Base-by-base conservation (phyloP, 2,113 vertebrate genomes). In the Cercopithecus mona region DNA sequence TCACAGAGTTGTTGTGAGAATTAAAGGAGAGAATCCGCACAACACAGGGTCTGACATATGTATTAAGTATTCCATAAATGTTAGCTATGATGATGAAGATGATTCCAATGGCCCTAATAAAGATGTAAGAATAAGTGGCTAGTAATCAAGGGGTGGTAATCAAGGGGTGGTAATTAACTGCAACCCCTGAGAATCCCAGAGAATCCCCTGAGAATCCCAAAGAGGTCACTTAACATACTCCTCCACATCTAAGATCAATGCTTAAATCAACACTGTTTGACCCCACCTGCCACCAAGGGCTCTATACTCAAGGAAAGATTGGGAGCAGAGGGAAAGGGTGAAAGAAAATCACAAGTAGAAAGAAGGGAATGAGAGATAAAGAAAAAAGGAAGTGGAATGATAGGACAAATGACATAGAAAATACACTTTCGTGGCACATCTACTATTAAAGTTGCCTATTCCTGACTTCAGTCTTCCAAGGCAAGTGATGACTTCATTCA, bases 31-130 rank as follows among this genome's bases (percentile, higher is more conserved):
- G 40, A 90, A 87, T 87, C 27, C 45, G 70, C 48, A 82, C 50
- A 64, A 57, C 55, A 40, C 3, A 64, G 35, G 27, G 25, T 66
- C 68, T 88, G 68, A 64, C 84, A 80, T 35, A 80, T 18, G 35
- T 84, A n/a, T 32, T 88, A 75, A 88, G 20, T 76, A 40, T 82
- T 86, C 38, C 43, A 45, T 90, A 90, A 88, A 40, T 76, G 30
- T 95, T 89, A 64, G 73, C 30, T 76, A 23, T 75, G n/a, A 59
- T 66, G 70, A 66, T 52, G 40, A 93, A 87, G 79, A 84, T 43
- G 78, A 97, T 57, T 95, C 82, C 68, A 85, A 70, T 93, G 17
- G 83, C 16, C 52, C 68, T 79, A 88, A 66, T 45, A 30, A 90
- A 79, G 43, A 83, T 73, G 27, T n/a, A 61, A 90, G 80, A 35